phyloP scores from a whole-genome alignment of 2,113 vertebrate genomes.

The Dinomys branickii region DNA sequence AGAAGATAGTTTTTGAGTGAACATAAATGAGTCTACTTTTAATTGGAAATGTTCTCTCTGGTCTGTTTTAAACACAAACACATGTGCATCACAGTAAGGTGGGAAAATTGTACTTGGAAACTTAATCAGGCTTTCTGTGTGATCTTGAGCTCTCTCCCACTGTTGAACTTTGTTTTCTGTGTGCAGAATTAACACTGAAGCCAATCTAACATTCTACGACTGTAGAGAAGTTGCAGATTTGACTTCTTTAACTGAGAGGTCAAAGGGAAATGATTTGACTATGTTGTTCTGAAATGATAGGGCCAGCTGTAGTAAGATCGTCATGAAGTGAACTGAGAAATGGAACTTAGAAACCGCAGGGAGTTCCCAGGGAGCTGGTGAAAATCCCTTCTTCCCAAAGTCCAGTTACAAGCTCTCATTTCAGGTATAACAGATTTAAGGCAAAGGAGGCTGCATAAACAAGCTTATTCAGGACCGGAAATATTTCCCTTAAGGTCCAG shows the following conservation, averaged over 20 bases:
- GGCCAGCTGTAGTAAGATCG: conserved; percentile 15
- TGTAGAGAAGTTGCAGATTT: not conserved
- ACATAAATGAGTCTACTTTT: not conserved
- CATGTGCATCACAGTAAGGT: not conserved
- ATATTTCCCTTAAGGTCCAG: not conserved
- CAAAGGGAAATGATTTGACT: not conserved
- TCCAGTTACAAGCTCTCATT: not conserved
- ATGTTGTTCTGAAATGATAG: conserved; percentile 31
- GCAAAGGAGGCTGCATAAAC: conserved; percentile 47
- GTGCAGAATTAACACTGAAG: not conserved
- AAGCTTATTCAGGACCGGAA: not conserved
- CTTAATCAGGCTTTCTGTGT: not conserved
- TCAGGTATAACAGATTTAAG: conserved; percentile 11
- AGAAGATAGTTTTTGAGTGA: not conserved
- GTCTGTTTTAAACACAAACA: not conserved
- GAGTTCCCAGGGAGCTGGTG: conserved; percentile 62
- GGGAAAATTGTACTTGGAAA: not conserved
- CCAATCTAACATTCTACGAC: not conserved
- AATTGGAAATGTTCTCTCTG: not conserved
- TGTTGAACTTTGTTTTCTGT: not conserved
- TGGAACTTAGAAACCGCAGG: conserved; percentile 50
- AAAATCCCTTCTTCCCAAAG: conserved; percentile 66
- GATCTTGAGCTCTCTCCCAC: not conserved
- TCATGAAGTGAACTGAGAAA: conserved; percentile 59
- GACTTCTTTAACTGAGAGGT: conserved; percentile 14